These are phyloP conservation scores for Rhipidura dahli DNA, from an alignment of 2,113 vertebrate genomes.

Conservation along the genomic window DNA sequence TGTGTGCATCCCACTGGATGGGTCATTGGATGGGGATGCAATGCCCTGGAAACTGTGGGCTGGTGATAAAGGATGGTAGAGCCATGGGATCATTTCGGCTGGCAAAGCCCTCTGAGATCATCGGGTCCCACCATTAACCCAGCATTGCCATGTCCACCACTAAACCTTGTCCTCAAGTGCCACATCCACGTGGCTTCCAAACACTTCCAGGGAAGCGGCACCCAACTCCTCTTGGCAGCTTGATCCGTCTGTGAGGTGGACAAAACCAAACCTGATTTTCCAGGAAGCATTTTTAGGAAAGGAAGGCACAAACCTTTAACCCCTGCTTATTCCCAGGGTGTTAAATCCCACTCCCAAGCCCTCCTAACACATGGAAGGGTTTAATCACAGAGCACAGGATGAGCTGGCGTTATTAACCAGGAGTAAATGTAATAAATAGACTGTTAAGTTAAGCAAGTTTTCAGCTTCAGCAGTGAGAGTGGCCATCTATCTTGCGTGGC, in stretches of 20 bases:
- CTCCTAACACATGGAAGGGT: not conserved
- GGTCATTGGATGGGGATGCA: fast-evolving
- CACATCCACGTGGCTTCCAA: fast-evolving
- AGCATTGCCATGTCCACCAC: not conserved
- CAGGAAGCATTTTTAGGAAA: fast-evolving
- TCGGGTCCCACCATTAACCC: fast-evolving
- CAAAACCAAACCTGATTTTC: not conserved
- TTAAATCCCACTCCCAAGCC: not conserved
- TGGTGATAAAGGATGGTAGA: fast-evolving
- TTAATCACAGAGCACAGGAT: slow-evolving; percentile 61
- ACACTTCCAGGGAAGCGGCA: not conserved
- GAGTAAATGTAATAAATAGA: slow-evolving; percentile 79
- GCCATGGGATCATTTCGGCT: not conserved
- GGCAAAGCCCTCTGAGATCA: not conserved
- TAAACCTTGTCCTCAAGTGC: not conserved
- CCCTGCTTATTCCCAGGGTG: not conserved
- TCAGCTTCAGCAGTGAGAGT: slow-evolving; percentile 70
- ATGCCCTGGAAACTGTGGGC: not conserved
- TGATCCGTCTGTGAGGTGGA: not conserved
- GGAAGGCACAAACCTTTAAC: not conserved
- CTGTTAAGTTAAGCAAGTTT: slow-evolving; percentile 81
- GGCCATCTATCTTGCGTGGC: slow-evolving; percentile 74
- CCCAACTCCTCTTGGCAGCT: fast-evolving
- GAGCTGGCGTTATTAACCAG: slow-evolving; percentile 56
- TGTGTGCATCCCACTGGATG: fast-evolving